Evolutionary conservation across 2,113 vertebrate species (phyloP).

Genomic region (Gopherus evgoodei): DNA sequence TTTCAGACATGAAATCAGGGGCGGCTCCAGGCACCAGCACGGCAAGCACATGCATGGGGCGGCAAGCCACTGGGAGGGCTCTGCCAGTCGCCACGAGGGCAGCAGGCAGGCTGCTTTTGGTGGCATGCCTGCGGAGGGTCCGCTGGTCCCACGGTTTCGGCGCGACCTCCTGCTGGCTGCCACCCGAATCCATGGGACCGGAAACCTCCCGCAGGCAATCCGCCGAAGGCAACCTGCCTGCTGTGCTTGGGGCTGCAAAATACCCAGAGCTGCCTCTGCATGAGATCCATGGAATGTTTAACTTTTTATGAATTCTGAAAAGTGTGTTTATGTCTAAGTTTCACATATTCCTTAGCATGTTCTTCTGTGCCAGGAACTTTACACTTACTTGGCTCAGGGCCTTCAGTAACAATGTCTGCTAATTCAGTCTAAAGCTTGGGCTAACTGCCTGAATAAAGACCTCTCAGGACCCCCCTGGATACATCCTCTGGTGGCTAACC

Average conservation of each 20-base stretch:
- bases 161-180: no score
- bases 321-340: background rate
- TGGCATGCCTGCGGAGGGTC: no score
- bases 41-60: no score
- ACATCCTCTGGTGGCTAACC: background rate
- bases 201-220: no score
- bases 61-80: no score
- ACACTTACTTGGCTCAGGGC: background rate
- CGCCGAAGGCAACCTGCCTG: no score
- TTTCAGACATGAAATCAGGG: background rate
- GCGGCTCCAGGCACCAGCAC: no score
- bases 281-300: background rate
- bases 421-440: background rate
- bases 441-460: background rate
- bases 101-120: no score
- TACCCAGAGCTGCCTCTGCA: background rate
- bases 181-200: no score
- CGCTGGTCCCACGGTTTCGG: no score
- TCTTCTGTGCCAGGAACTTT: background rate
- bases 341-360: background rate
- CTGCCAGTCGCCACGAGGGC: no score
- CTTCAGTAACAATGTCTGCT: background rate
- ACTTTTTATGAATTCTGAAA: background rate
- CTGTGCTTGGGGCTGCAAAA: no score
- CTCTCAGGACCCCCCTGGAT: background rate